Conservation (phyloP, 1,140 invertebrate species). For the Hylyphantes graminicola region DNA sequence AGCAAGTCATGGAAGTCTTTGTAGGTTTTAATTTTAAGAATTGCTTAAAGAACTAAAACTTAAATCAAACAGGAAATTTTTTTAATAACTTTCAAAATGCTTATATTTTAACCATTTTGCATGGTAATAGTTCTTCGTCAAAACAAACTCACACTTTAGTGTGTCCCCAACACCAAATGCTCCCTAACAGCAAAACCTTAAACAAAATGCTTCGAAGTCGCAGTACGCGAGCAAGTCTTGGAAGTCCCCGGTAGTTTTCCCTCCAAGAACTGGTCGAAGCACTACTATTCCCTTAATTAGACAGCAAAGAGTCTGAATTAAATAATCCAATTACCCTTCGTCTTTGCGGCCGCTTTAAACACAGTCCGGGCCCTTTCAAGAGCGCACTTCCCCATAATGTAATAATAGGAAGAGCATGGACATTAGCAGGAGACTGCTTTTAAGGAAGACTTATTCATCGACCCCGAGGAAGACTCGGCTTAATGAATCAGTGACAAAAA, state of each 20-base stretch:
- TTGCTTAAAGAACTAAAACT: too few species aligned
- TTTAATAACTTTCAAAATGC: too few species aligned
- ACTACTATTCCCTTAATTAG: constrained; percentile 39
- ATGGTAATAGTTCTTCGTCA: too few species aligned
- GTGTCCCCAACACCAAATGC: too few species aligned
- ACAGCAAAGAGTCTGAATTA: constrained; percentile 56
- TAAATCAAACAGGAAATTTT: too few species aligned
- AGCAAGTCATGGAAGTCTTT: too few species aligned
- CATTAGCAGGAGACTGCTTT: constrained; percentile 37
- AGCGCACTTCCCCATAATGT: constrained; percentile 21
- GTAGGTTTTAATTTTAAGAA: too few species aligned
- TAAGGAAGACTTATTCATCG: constrained; percentile 47
- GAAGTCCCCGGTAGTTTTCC: constrained; percentile 25
- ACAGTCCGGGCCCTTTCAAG: constrained; percentile 22
- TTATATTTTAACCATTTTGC: too few species aligned
- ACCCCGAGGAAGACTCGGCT: not conserved
- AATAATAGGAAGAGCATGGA: constrained; percentile 30
- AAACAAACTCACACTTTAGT: too few species aligned
- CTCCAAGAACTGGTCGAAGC: constrained; percentile 21
- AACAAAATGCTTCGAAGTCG: not conserved
- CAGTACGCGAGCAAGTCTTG: constrained; percentile 24
- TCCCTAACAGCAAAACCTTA: too few species aligned
- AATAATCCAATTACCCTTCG: constrained; percentile 44
- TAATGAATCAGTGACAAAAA: not conserved
- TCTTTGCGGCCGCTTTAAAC: constrained; percentile 32